Evolutionary conservation across 1,140 invertebrate species (phyloP).

Genomic region (Holotrichia oblita): DNA sequence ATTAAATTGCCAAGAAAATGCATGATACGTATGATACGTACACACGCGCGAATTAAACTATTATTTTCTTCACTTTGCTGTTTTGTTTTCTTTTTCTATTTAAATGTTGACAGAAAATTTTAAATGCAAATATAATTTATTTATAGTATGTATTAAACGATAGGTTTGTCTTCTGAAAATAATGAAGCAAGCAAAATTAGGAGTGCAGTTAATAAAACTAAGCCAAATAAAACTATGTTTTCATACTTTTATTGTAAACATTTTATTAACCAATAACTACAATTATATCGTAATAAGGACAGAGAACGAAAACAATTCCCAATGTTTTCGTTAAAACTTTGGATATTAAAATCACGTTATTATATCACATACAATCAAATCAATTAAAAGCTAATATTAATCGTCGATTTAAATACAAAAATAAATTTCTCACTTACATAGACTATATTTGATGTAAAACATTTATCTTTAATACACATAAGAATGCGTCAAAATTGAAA

Average conservation of each 20-base stretch:
- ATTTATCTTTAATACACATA: neutral
- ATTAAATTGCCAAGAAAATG: too few species aligned
- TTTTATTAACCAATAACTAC: constrained; percentile 21
- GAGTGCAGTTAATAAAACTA: too few species aligned
- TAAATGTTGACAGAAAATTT: too few species aligned
- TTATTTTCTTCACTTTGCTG: too few species aligned
- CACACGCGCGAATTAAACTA: too few species aligned
- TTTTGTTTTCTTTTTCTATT: too few species aligned
- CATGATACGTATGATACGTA: too few species aligned
- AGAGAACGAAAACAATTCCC: neutral
- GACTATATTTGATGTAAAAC: constrained; percentile 23
- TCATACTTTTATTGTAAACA: neutral
- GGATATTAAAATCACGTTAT: constrained; percentile 27
- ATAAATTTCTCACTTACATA: constrained; percentile 20
- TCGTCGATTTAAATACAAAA: constrained; percentile 23
- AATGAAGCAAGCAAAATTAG: too few species aligned
- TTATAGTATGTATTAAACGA: too few species aligned
- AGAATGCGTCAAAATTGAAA: neutral
- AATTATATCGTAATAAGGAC: neutral
- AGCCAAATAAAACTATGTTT: too few species aligned
- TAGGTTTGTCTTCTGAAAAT: too few species aligned
- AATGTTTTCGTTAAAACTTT: constrained; percentile 24
- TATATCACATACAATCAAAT: constrained; percentile 12
- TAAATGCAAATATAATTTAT: too few species aligned
- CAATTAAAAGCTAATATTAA: neutral